Percentiles rank a stretch among this genome's conserved stretches.
Evolutionary conservation across 2,797 vertebrate genomes (phyloP).

Genomic region (Falco naumanni): DNA sequence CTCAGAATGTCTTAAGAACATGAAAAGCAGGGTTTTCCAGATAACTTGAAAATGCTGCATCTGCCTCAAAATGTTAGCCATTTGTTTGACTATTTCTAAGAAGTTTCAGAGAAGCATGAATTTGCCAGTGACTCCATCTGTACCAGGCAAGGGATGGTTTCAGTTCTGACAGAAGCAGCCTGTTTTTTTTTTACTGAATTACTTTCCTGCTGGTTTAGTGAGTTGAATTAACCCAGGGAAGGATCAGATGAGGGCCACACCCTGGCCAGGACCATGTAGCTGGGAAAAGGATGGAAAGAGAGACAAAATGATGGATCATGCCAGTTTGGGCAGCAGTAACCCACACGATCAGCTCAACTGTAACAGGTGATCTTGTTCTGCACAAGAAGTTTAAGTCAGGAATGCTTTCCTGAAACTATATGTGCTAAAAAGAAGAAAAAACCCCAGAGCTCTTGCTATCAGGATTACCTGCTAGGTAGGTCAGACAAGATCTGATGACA

Average conservation of each 20-base stretch:
- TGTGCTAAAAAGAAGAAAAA: background rate
- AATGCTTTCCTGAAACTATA: background rate
- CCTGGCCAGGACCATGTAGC: background rate
- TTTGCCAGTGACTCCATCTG: background rate
- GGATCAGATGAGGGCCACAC: background rate
- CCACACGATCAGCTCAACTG: fast-evolving
- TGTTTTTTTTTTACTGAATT: background rate
- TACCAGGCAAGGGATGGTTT: background rate
- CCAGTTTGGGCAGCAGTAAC: background rate
- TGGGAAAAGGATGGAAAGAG: background rate
- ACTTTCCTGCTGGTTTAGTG: background rate
- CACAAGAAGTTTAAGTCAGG: background rate
- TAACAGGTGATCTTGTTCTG: background rate
- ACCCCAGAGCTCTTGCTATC: background rate
- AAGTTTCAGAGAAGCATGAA: background rate
- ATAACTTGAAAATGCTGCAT: background rate
- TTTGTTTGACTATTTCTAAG: background rate
- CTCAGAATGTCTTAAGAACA: background rate
- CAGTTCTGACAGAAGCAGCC: background rate
- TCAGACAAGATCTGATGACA: background rate
- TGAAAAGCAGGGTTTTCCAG: background rate
- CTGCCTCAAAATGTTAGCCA: background rate
- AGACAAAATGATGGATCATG: background rate
- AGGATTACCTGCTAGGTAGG: background rate
- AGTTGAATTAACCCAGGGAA: background rate